Evolutionary conservation across 2,113 vertebrate genomes (phyloP).

Genomic region (Triplophysa dalaica): DNA sequence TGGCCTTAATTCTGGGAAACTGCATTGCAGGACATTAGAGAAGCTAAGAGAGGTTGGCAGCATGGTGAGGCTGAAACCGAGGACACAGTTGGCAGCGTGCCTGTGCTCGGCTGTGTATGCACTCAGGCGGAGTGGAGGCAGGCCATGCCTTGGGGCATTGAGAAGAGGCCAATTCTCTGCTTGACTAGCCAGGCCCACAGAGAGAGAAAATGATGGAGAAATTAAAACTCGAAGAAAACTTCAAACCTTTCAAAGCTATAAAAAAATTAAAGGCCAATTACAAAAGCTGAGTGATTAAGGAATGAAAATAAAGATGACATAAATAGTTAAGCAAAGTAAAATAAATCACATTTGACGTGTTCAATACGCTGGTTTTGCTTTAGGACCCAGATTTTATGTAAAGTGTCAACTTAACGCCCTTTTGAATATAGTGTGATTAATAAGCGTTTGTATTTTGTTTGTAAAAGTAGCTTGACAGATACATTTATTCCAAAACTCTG

Average conservation of each 20-base stretch:
- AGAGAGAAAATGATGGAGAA: slow-evolving; percentile 30
- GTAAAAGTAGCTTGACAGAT: no score
- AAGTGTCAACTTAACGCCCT: no score
- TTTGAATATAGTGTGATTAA: no score
- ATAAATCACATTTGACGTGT: no score
- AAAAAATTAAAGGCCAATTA: slow-evolving; percentile 4
- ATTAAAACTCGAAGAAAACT: slow-evolving; percentile 3
- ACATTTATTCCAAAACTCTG: no score
- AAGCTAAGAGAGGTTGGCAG: slow-evolving; percentile 43
- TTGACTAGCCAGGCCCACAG: slow-evolving; percentile 44
- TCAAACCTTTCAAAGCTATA: not conserved
- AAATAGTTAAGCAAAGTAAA: not conserved
- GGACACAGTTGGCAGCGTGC: slow-evolving; percentile 46
- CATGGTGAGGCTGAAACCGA: slow-evolving; percentile 33
- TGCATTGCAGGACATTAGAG: slow-evolving; percentile 48
- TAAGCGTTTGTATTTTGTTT: no score
- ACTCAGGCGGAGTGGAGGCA: slow-evolving; percentile 40
- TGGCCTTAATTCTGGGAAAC: slow-evolving; percentile 43
- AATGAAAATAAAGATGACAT: not conserved
- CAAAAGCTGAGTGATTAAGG: not conserved
- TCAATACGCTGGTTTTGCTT: no score
- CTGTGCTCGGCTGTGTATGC: slow-evolving; percentile 36
- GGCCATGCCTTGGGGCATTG: slow-evolving; percentile 40
- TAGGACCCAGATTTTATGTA: no score
- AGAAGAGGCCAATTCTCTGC: slow-evolving; percentile 42